A percentile compares a stretch with the other conserved stretches of the same genome.
Conservation (phyloP, 1,140 invertebrate genomes). For the Limonius californicus region DNA sequence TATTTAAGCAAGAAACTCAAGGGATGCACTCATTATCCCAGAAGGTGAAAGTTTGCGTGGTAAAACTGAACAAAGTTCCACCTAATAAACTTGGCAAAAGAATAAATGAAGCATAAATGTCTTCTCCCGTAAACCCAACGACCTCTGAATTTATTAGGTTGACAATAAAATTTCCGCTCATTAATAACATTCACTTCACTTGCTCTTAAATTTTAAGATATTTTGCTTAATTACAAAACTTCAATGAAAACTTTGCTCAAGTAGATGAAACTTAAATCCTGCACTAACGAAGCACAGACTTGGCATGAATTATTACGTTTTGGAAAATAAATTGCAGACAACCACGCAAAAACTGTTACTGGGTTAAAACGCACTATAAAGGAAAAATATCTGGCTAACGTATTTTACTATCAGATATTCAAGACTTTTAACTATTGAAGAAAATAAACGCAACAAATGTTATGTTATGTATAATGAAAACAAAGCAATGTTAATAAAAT, state of each 20-base stretch:
- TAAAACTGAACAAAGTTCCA: background rate
- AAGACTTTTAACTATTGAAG: too few species aligned
- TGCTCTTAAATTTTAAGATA: background rate
- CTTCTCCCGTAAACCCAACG: background rate
- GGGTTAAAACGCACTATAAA: too few species aligned
- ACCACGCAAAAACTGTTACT: too few species aligned
- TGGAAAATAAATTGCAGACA: too few species aligned
- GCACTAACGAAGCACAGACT: background rate
- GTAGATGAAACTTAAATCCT: background rate
- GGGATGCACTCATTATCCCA: too few species aligned
- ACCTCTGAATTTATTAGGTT: background rate
- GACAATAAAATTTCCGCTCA: constrained; percentile 1
- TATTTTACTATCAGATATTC: too few species aligned
- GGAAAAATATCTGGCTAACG: too few species aligned
- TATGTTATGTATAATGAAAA: too few species aligned
- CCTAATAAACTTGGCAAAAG: background rate
- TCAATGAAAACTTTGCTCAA: background rate
- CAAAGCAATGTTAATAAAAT: too few species aligned
- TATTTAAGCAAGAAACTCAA: too few species aligned
- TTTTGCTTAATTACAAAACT: background rate
- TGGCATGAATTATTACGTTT: background rate
- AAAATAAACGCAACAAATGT: too few species aligned
- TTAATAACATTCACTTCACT: background rate
- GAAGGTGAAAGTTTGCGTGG: background rate
- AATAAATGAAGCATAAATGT: background rate